Evolutionary conservation across 2,888 invertebrate genomes (phyloP).

Genomic region (Drepana falcataria): DNA sequence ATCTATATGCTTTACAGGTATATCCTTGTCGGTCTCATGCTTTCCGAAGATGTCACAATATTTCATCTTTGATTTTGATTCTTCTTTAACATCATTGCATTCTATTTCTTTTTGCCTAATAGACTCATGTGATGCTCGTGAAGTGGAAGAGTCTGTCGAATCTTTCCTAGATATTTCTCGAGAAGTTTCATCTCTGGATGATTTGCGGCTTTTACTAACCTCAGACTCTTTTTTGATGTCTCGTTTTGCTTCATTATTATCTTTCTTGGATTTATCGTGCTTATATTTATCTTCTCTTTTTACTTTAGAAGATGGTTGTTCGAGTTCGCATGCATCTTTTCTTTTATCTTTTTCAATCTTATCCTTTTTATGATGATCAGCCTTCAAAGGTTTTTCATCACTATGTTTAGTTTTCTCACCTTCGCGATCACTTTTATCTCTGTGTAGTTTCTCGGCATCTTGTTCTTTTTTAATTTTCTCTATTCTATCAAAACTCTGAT

Average conservation of each 20-base stretch:
- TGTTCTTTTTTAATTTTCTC: constrained; percentile 41
- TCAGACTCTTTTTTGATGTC: constrained; percentile 68
- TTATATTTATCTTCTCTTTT: constrained; percentile 75
- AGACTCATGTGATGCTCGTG: constrained; percentile 68
- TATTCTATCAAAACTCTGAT: constrained; percentile 32
- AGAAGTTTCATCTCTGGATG: constrained; percentile 63
- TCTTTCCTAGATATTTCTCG: constrained; percentile 69
- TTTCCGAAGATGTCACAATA: constrained; percentile 69
- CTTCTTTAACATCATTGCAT: constrained; percentile 55
- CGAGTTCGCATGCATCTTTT: constrained; percentile 48
- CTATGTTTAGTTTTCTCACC: constrained; percentile 45
- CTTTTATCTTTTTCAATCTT: constrained; percentile 59
- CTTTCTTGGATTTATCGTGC: constrained; percentile 61
- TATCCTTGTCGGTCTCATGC: constrained; percentile 72
- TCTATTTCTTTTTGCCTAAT: constrained; percentile 59
- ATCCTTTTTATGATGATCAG: constrained; percentile 73
- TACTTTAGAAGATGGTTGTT: constrained; percentile 30
- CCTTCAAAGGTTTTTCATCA: constrained; percentile 61
- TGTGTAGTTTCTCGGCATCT: constrained; percentile 43
- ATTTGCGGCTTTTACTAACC: constrained; percentile 53
- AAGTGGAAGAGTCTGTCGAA: constrained; percentile 71
- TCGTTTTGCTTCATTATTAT: constrained; percentile 49
- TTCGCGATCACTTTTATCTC: constrained; percentile 47
- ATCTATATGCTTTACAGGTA: constrained; percentile 23
- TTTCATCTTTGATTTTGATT: constrained; percentile 50